Evolutionary conservation across 2,113 vertebrate genomes (phyloP), one percentile per base, ranked within the genome.

Genomic region (Cephalopholis sonnerati): DNA sequence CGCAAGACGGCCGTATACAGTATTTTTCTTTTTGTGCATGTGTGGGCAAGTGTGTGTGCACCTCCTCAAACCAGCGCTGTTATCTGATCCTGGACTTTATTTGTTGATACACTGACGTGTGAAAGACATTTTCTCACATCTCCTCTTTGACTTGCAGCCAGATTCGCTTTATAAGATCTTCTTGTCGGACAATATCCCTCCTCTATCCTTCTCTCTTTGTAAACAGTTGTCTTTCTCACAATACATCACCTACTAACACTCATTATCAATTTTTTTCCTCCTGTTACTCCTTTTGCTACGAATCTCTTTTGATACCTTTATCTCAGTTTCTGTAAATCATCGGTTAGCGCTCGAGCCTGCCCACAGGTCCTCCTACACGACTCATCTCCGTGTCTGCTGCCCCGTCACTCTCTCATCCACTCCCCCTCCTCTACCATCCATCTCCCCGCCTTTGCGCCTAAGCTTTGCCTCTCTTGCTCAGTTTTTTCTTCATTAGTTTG

Each of bases 291-390:
- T 51, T 50, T 68, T 25, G 27, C 55, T 54, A 1, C 50, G n/a
- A 57, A 29, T 44, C 15, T 44, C 18, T 27, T 39, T 71, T 74
- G 7, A 68, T 81, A 57, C 18, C 39, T 70, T 84, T 68, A 84
- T 89, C 78, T 90, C 24, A 22, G 44, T 67, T 67, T 81, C 58
- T 61, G 27, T 74, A 78, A 72, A 81, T 84, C 79, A 69, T 57
- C 22, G 1, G 69, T 77, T 76, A 12, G 62, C 27, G 27, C 68
- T 64, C 15, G 6, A 62, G 29, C 41, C 69, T 24, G 51, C 82
- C 76, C 80, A 83, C 85, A 68, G 68, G 54, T 74, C 81, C 87
- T 87, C 90, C 87, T 82, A 74, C 86, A 87, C 36, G 10, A 54
- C 63, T 84, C 59, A n/a, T 77, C 83, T 77, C 65, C 66, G 32